Evolutionary conservation across 2,888 invertebrate genomes (phyloP), one percentile per base, ranked within the genome.

Genomic region (Eupithecia centaureata): DNA sequence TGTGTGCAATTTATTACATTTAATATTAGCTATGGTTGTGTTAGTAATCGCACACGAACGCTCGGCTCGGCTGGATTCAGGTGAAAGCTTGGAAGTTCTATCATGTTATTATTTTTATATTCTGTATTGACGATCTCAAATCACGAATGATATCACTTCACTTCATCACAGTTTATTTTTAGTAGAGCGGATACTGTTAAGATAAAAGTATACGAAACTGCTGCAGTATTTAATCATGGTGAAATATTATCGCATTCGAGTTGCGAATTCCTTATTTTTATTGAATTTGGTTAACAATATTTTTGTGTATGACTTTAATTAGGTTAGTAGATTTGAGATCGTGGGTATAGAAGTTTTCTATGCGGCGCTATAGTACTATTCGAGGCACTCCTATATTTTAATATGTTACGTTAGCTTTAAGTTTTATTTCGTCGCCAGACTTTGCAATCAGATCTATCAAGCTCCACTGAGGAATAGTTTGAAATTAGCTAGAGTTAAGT

Each of bases 1-100:
- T 84, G 85, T 87, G 91, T 92, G 92, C 92, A 92, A 91, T 91
- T 86, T 77, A 84, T 73, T 73, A 70, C 63, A 80, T 85, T 75
- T 84, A 79, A 77, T 85, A 63, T 71, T 84, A 85, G 82, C 82
- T 77, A 84, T 77, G 86, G 88, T 90, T 89, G 90, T 91, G 88
- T 87, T 86, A 76, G 79, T 81, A 74, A 68, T 72, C 79, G 82
- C 87, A 83, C 86, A 85, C 84, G 79, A 73, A 66, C 66, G 67
- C 68, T 71, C 66, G 25, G 67, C 70, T 75, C 64, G 70, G 72
- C 63, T 67, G 51, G 52, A 33, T 61, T 64, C 61, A 59, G 25
- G 59, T 64, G 66, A 58, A 63, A 47, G 47, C 18, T 22, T 47
- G 22, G 22, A 12, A 67, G 51, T 72, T 61, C 67, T 58, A 65